Base-by-base conservation (phyloP, 2,797 vertebrate genomes). In the Pipistrellus pipistrellus region DNA sequence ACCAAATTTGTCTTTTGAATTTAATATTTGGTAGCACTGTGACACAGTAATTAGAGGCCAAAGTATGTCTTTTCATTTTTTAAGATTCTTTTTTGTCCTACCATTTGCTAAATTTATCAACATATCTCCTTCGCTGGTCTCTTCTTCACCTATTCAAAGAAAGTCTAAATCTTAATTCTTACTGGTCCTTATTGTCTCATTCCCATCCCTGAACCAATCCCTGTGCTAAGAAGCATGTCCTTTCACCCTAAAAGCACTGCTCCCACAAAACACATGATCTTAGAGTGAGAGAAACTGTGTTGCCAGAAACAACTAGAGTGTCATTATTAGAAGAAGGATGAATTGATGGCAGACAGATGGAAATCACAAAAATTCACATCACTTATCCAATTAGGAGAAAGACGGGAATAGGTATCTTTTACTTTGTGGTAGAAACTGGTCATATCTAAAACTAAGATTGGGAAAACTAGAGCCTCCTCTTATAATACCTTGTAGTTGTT, bases 151-250 rank as follows among this genome's bases (percentile, higher is more conserved):
- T 73, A 44, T 66, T 86, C 44, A 55, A 38, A 18, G 8, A 5
- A 88, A 95, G 41, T 20, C 81, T 83, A 44, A 69, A 88, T 73
- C 46, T 77, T 85, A 69, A 64, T 87, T 88, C 32, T 62, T 38
- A 51, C 25, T 51, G 27, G 27, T 86, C 32, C 13, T 27, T 51
- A 21, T n/a, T 71, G 21, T 68, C 30, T 48, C 55, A 59, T 30
- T 46, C 20, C 5, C 46, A 85, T 9, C 30, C 55, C 73, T 62
- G 23, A 93, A 30, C 30, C 11, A 57, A 8, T 59, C 10, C 30
- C 27, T 83, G 48, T 78, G 48, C n/a, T 27, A 13, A 62, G 27
- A 64, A 27, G 10, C 32, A 80, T 4, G 4, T 78, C 41, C 53
- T 71, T 62, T 77, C 7, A 25, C 35, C 38, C 17, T 68, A 11